phyloP scores from a whole-genome alignment of 1,140 invertebrate genomes.

The Drosophila truncata region DNA sequence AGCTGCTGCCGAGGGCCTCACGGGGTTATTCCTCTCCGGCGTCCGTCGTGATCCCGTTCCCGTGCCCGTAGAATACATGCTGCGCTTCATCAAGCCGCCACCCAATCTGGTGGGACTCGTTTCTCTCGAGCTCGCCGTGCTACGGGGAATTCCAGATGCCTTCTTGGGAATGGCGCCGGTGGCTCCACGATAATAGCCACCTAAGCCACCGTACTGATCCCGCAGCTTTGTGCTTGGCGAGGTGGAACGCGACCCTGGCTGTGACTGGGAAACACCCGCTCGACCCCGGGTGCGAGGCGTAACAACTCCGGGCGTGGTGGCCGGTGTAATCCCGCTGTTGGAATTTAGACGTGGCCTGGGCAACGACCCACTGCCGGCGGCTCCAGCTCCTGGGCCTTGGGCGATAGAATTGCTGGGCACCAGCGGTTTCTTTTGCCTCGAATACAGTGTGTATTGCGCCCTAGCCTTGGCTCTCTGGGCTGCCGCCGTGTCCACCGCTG shows the following conservation, averaged over 20 bases:
- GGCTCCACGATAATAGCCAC: slow-evolving; percentile 76
- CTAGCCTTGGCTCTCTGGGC: slow-evolving; percentile 93
- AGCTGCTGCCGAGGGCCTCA: slow-evolving; percentile 90
- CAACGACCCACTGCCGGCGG: slow-evolving; percentile 85
- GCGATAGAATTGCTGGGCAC: slow-evolving; percentile 77
- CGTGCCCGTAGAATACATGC: slow-evolving; percentile 72
- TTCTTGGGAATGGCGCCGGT: slow-evolving; percentile 85
- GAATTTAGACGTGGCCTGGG: slow-evolving; percentile 62
- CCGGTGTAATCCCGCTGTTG: slow-evolving; percentile 78
- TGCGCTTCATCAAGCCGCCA: slow-evolving; percentile 73
- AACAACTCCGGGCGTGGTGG: slow-evolving; percentile 85
- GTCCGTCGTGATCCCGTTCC: slow-evolving; percentile 83
- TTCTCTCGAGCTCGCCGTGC: slow-evolving; percentile 89
- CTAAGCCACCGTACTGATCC: slow-evolving; percentile 85
- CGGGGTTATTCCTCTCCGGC: slow-evolving; percentile 86
- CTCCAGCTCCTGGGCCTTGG: slow-evolving; percentile 87
- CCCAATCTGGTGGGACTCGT: slow-evolving; percentile 87
- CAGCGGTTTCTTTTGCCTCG: slow-evolving; percentile 88
- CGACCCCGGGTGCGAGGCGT: slow-evolving; percentile 86
- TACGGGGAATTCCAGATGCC: slow-evolving; percentile 91
- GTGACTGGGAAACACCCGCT: slow-evolving; percentile 94
- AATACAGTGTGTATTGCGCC: slow-evolving; percentile 91
- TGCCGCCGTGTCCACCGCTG: slow-evolving; percentile 96
- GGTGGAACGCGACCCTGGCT: slow-evolving; percentile 92
- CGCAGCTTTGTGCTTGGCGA: slow-evolving; percentile 93